Base-by-base conservation (phyloP, 2,797 vertebrate species). In the Cossypha caffra region DNA sequence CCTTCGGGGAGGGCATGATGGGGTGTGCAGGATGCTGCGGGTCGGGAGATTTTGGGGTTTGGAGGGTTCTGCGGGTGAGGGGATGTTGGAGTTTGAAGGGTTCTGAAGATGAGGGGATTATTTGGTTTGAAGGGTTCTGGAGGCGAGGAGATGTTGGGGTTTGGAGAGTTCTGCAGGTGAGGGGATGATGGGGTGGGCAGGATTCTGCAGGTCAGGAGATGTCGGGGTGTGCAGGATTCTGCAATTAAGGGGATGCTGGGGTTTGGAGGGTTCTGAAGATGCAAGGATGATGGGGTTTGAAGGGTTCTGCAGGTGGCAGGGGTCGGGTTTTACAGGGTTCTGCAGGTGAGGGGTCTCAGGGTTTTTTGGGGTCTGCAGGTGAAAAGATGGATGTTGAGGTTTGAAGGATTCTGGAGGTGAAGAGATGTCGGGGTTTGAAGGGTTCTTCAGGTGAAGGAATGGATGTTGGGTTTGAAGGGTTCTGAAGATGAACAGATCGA, bases 91-190 rank as follows among this genome's bases (percentile, higher is more conserved):
- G 18, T 28, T 19, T 43, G 12, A 0, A 10, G 29, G 29, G 16
- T 1, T 13, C 42, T 25, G 9, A 3, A 3, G 28, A 2, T 18
- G 3, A 15, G 12, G 12, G 3, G 16, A 19, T 7, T 17, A 0
- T 38, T 35, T 35, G 51, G 51, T 52, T 52, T 52, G 29, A 7
- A 31, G 51, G 51, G 23, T 0, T 20, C 24, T 13, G 29, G 0
- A 26, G 8, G 1, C 3, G 11, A 8, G 5, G 17, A 5, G 11
- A 11, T 11, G 11, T 0, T 5, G 37, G 57, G 31, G 25, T 57
- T 16, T 42, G 20, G 0, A 13, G 23, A 13, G 6, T 4, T 40
- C 37, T 37, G 37, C 37, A 37, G 11, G 10, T 37, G 29, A 6
- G 4, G 20, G 2, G 45, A 4, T 4, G 8, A 1, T 15, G 55